Evolutionary conservation across 2,797 vertebrate species (phyloP).

Genomic region (Melanotaenia trifasciata): DNA sequence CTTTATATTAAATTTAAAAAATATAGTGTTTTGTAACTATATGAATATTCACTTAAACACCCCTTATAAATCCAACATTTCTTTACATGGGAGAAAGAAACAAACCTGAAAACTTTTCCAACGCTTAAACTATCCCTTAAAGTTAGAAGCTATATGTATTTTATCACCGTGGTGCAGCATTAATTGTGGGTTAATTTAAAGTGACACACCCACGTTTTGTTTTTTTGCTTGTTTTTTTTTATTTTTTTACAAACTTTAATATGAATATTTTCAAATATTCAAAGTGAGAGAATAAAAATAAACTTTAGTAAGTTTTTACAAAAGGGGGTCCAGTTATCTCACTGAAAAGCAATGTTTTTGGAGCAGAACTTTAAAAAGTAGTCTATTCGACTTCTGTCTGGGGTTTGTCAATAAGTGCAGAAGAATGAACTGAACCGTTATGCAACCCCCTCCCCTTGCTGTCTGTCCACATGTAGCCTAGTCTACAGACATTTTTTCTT

Average conservation of each 20-base stretch:
- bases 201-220: constrained; percentile 10
- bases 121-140: neutral
- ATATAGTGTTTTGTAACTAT: neutral
- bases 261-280: neutral
- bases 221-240: too few species aligned
- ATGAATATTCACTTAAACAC: neutral
- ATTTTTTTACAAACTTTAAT: neutral
- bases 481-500: neutral
- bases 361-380: constrained; percentile 15
- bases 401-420: constrained; percentile 14
- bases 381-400: neutral
- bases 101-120: neutral
- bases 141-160: neutral
- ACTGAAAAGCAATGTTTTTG: neutral
- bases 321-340: neutral
- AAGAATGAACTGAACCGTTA: constrained; percentile 41
- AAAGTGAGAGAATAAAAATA: neutral
- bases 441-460: constrained; percentile 23
- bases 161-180: constrained; percentile 11
- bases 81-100: neutral
- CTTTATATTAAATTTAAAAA: neutral
- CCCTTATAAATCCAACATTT: neutral
- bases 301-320: neutral
- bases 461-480: constrained; percentile 37
- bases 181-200: neutral